Percentiles rank a stretch among this genome's conserved stretches.
These are phyloP conservation scores for Apodemia zela DNA, from an alignment of 2,888 invertebrate genomes.

Conservation along the genomic window DNA sequence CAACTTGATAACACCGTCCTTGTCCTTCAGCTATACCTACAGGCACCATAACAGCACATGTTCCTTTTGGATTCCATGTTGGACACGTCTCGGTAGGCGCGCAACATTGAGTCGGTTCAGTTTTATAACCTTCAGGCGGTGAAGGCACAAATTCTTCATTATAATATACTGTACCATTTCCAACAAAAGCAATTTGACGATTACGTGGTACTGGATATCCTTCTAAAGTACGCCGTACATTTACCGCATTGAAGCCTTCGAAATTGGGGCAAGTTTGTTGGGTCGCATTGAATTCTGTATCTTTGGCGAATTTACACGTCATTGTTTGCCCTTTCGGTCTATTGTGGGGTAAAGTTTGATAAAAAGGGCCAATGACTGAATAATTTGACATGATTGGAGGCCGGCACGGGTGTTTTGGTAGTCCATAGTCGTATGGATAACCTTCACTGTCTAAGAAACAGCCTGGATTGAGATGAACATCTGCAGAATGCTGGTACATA, in stretches of 20 bases:
- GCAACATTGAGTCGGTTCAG: conserved; percentile 76
- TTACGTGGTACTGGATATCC: conserved; percentile 85
- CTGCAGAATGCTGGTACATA: conserved; percentile 85
- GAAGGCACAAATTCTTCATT: conserved; percentile 83
- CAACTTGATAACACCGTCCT: conserved; percentile 74
- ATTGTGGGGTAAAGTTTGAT: conserved; percentile 89
- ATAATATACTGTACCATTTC: conserved; percentile 70
- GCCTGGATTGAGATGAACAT: conserved; percentile 88
- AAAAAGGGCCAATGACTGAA: conserved; percentile 77
- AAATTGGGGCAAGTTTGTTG: conserved; percentile 62
- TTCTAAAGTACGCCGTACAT: conserved; percentile 88
- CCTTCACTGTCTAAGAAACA: conserved; percentile 88
- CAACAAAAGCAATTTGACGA: conserved; percentile 72
- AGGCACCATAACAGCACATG: conserved; percentile 76
- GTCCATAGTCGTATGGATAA: conserved; percentile 88
- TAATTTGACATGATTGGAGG: conserved; percentile 70
- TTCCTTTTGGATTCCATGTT: conserved; percentile 74
- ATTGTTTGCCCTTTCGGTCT: conserved; percentile 80
- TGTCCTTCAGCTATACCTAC: conserved; percentile 65
- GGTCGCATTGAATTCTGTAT: conserved; percentile 67
- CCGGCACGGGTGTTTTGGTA: conserved; percentile 83
- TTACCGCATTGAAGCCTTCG: conserved; percentile 68
- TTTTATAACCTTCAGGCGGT: conserved; percentile 86
- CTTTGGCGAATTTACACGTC: conserved; percentile 72
- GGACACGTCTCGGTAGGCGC: conserved; percentile 65